phyloP scores from a whole-genome alignment of 1,140 invertebrate genomes.

The Drosophila pseudoobscura region DNA sequence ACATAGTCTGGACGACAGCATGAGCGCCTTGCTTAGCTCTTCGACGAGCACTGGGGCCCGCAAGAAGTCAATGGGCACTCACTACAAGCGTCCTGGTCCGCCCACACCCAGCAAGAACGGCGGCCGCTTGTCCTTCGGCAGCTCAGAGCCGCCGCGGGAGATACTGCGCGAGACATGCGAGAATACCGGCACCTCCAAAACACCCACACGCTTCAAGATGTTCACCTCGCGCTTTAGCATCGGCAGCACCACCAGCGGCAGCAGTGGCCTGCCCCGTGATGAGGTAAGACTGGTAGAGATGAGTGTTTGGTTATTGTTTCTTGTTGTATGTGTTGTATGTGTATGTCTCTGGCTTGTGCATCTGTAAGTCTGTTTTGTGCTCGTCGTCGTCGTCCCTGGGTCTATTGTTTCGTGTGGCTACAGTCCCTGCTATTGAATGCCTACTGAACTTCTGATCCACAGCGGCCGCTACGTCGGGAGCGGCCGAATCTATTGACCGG shows the following conservation, averaged over 20 bases:
- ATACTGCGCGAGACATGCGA: slow-evolving; percentile 69
- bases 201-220: slow-evolving; percentile 76
- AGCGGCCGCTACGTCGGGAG: slow-evolving; percentile 35
- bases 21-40: slow-evolving; percentile 85
- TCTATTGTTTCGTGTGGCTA: slow-evolving; percentile 20
- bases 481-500: slow-evolving; percentile 30
- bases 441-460: slow-evolving; percentile 19
- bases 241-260: slow-evolving; percentile 37
- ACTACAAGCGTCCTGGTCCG: slow-evolving; percentile 92
- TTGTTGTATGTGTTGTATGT: background rate
- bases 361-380: background rate
- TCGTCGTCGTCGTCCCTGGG: slow-evolving; percentile 14
- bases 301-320: too few relatives aligned
- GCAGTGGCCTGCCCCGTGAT: slow-evolving; percentile 47
- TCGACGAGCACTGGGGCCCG: slow-evolving; percentile 63
- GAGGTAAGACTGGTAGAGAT: slow-evolving; percentile 49
- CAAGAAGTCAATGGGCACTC: slow-evolving; percentile 86
- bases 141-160: slow-evolving; percentile 67
- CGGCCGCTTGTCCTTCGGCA: slow-evolving; percentile 87
- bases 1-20: slow-evolving; percentile 86
- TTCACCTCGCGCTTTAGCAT: slow-evolving; percentile 77
- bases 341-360: background rate
- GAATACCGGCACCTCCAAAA: slow-evolving; percentile 52
- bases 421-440: slow-evolving; percentile 1
- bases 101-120: slow-evolving; percentile 93